These are phyloP conservation scores for Takifugu ocellatus DNA, from an alignment of 2,797 vertebrate genomes.

Conservation along the genomic window DNA sequence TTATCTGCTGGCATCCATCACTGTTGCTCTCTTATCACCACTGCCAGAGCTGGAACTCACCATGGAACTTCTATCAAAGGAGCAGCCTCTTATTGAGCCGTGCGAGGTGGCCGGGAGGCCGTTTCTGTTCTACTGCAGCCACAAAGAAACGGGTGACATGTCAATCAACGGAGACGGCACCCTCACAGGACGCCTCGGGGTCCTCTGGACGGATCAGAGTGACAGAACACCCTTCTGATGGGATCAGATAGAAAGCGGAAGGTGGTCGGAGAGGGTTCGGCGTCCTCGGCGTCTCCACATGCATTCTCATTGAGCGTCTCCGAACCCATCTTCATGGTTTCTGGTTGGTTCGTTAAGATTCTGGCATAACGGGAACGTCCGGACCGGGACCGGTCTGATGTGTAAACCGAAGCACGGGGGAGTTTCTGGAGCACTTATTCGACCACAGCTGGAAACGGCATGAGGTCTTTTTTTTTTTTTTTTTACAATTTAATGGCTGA, in stretches of 20 bases:
- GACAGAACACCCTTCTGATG: conserved; percentile 47
- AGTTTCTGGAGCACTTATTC: conserved; percentile 26
- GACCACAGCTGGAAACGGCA: no score
- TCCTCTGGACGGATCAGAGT: conserved; percentile 43
- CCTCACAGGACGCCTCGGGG: conserved; percentile 43
- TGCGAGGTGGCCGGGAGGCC: conserved; percentile 10
- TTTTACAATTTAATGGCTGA: conserved; percentile 6
- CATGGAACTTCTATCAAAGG: conserved; percentile 67
- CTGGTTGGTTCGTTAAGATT: no score
- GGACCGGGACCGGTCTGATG: no score
- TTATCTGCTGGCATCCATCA: conserved; percentile 65
- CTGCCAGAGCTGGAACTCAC: conserved; percentile 59
- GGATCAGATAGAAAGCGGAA: conserved; percentile 50
- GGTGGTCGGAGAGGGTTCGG: conserved; percentile 35
- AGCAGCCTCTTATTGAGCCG: conserved; percentile 53
- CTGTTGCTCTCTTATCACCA: conserved; percentile 55
- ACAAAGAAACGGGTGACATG: conserved; percentile 37
- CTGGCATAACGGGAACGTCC: no score
- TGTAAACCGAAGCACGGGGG: conserved; percentile 23
- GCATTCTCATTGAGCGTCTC: conserved; percentile 19
- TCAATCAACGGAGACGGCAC: conserved; percentile 55
- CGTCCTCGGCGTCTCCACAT: conserved; percentile 54
- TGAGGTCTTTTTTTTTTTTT: no score
- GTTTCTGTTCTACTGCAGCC: conserved; percentile 34
- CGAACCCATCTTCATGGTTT: conserved; percentile 21